Base-by-base conservation (phyloP, 30 jellyfish, hydroid and myxozoan species). In the Euphysa ruthae region DNA sequence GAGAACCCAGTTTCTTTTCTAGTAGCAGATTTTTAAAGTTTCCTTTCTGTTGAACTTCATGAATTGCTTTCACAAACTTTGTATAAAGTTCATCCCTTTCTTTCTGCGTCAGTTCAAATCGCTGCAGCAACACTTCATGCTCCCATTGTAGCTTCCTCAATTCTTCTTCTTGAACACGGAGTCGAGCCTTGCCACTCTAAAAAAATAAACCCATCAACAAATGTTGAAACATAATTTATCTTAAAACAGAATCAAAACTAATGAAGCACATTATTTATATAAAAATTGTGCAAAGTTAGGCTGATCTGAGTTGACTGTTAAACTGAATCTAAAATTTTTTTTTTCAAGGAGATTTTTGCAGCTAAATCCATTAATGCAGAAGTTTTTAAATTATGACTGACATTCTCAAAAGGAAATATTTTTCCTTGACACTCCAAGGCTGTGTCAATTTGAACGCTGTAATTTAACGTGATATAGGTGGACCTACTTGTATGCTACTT, bases 31-130 rank as follows among this genome's bases (percentile, higher is more conserved):
- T 88, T 79, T 88, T 88, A 82, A 88, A 88, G 32, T 88, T 88
- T 52, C 97, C 83, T 57, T 88, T 88, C 72, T 88, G 97, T 43
- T 88, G 97, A n/a, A 88, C 97, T 52, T 88, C 97, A 29, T 88
- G 97, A 25, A 88, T 88, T 12, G 97, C 94, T 24, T 75, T 80
- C 63, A 88, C 97, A 32, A 88, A 88, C 44, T 81, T 79, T 6
- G 81, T 79, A 30, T 88, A 88, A 42, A 88, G 46, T 35, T 88
- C 97, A 64, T 88, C 97, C 55, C 97, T 54, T 63, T 88, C 97
- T 32, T 43, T 61, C 42, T 88, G 94, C 8, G 94, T 88, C 32
- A 79, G 94, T 54, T 88, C 97, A 55, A 88, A 88, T 0, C 97
- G 82, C 32, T 88, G 97, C 25, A 60, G 80, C 72, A 88, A 70